These are phyloP conservation scores for Sminthopsis crassicaudata DNA, from an alignment of 2,113 vertebrate species.

Conservation along the genomic window DNA sequence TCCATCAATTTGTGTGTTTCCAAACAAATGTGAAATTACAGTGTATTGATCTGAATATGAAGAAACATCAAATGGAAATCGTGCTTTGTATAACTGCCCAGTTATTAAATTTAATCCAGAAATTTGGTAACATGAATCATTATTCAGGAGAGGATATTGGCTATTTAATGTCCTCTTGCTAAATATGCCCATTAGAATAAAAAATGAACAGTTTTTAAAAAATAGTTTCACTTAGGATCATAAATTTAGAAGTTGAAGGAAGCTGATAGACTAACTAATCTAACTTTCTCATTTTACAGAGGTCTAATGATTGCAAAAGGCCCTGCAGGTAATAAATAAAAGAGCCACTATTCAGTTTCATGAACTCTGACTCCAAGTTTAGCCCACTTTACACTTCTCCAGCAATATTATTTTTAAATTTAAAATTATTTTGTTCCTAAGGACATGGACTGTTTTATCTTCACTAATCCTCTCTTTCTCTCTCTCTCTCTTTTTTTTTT, in stretches of 20 bases:
- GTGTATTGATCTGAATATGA: neutral
- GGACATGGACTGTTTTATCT: neutral
- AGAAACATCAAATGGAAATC: neutral
- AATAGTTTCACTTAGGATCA: neutral
- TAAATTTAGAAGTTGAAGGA: neutral
- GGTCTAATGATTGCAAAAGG: neutral
- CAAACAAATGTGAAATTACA: neutral
- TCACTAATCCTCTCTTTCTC: neutral
- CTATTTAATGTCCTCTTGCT: neutral
- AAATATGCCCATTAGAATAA: neutral
- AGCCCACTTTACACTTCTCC: neutral
- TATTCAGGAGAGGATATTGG: constrained; percentile 5
- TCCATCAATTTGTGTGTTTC: neutral
- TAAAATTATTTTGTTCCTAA: constrained; percentile 8
- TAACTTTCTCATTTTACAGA: neutral
- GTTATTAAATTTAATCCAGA: constrained; percentile 39
- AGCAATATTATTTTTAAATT: neutral
- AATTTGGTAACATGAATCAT: constrained; percentile 13
- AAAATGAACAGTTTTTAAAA: neutral
- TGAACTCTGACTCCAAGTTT: neutral
- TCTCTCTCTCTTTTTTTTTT: neutral
- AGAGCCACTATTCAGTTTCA: neutral
- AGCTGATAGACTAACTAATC: neutral
- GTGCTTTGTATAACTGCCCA: neutral
- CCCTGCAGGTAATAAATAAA: neutral